Evolutionary conservation across 2,113 vertebrate genomes (phyloP), one percentile per base, ranked within the genome.

Genomic region (Butorides virescens): DNA sequence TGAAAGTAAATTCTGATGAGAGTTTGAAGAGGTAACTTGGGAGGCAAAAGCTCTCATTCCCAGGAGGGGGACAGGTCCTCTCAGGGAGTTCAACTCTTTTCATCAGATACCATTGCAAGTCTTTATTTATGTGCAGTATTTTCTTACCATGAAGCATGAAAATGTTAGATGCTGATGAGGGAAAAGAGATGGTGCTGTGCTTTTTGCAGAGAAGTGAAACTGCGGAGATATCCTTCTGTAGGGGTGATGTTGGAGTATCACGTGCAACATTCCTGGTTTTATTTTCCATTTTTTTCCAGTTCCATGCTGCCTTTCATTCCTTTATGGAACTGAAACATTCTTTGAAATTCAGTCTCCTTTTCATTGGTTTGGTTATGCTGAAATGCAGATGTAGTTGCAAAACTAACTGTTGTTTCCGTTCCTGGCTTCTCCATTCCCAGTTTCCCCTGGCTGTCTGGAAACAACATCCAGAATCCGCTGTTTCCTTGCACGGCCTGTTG

Each of bases 361-460:
- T 77, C 4, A 2, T 65, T 70, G 49, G 21, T 65, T 80, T 86
- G 59, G n/a, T 70, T 84, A 66, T 74, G 68, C 63, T 91, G 84
- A 94, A 95, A 92, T 70, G 68, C 49, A 83, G 68, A 66, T 36
- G 13, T 39, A 77, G 20, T 94, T 94, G 80, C 84, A 91, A 95
- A 94, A 87, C 34, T 73, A 92, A 84, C 72, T 70, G 81, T 49
- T 83, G 21, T 66, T 86, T 92, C 42, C 80, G 77, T 77, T 89
- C 34, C 32, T 66, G 52, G 36, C 73, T 87, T 92, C 68, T 84
- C 46, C 9, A 16, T 91, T 84, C 92, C 70, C 50, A 23, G 30
- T 66, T 50, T 74, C 50, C 46, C 27, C 25, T 42, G 26, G 14
- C 36, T 91, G 70, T 89, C 76, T 92, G 65, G 92, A 94, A 89